Base-by-base conservation (phyloP, 2,888 invertebrate species). In the Priocnemis perturbator region DNA sequence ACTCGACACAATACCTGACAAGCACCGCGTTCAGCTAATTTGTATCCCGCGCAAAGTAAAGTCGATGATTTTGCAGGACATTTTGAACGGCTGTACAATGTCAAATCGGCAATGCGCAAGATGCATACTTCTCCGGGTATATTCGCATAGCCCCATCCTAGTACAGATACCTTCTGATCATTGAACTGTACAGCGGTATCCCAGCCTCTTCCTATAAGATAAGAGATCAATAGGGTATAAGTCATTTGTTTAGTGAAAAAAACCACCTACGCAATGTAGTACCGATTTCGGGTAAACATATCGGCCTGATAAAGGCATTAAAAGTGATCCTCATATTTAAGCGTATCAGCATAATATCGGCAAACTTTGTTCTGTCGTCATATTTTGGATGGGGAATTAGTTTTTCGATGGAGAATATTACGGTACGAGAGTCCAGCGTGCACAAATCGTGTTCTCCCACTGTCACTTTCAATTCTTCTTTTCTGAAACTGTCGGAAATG, bases 71-170 rank as follows among this genome's bases (percentile, higher is more conserved):
- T 57, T 2, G 61, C 66, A 23, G 62, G 69, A 52, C 80, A 78
- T 47, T 72, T 26, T 23, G 60, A 62, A 1, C 67, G 45, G 11
- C 65, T 67, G 47, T 69, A 78, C 50, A 76, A 67, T 30, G 74
- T 69, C 37, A 78, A 68, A 57, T 72, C 55, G 3, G 74, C 74
- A 19, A 69, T 30, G 23, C 73, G 69, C 2, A 76, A 65, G 23
- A 63, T 45, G 44, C 82, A 82, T 4, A 73, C 67, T 20, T 68
- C 45, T 14, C 53, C 58, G 2, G 58, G 17, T 45, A 61, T 67
- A n/a, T 78, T 70, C n/a, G 78, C 74, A 7, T 69, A 60, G 37
- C 82, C 80, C 82, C 81, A 83, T 19, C 80, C 81, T 17, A 81
- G 58, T 14, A 64, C 70, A 5, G 74, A 74, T 20, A 71, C 80